Percentiles rank a stretch among this genome's conserved stretches.
These are phyloP conservation scores for Monomorium pharaonis DNA, from an alignment of 1,140 invertebrate species.

Conservation along the genomic window DNA sequence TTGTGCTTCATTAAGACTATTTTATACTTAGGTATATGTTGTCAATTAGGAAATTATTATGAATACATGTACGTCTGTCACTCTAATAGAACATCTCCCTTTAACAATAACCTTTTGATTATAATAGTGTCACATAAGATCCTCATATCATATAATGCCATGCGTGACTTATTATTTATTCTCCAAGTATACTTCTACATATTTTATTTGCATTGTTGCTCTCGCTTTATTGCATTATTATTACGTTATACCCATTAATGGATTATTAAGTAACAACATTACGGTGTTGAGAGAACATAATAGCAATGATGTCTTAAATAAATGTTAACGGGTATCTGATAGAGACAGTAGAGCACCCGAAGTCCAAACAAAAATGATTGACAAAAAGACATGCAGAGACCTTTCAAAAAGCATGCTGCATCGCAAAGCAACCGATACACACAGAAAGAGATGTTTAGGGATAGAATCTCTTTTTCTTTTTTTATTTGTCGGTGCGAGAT, in stretches of 20 bases:
- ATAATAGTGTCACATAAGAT: slow-evolving; percentile 8
- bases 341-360: slow-evolving; percentile 48
- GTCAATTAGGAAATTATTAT: neutral
- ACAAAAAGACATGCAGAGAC: slow-evolving; percentile 55
- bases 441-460: slow-evolving; percentile 5
- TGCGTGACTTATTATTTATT: slow-evolving; percentile 18
- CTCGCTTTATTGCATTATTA: slow-evolving; percentile 1
- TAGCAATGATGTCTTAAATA: slow-evolving; percentile 35
- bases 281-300: slow-evolving; percentile 15
- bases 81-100: neutral
- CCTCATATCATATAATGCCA: slow-evolving; percentile 32
- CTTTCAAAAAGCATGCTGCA: slow-evolving; percentile 60
- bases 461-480: slow-evolving; percentile 46
- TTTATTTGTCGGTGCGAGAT: slow-evolving; percentile 52
- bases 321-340: slow-evolving; percentile 82
- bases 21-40: neutral
- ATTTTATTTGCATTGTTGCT: neutral
- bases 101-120: neutral
- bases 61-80: neutral
- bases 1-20: slow-evolving; percentile 14
- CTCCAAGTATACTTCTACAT: slow-evolving; percentile 15
- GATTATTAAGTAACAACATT: neutral
- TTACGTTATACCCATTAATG: neutral
- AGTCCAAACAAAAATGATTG: slow-evolving; percentile 17
- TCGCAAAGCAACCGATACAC: slow-evolving; percentile 25